These are phyloP conservation scores for Lonchura striata DNA, from an alignment of 2,113 vertebrate species.

Conservation along the genomic window DNA sequence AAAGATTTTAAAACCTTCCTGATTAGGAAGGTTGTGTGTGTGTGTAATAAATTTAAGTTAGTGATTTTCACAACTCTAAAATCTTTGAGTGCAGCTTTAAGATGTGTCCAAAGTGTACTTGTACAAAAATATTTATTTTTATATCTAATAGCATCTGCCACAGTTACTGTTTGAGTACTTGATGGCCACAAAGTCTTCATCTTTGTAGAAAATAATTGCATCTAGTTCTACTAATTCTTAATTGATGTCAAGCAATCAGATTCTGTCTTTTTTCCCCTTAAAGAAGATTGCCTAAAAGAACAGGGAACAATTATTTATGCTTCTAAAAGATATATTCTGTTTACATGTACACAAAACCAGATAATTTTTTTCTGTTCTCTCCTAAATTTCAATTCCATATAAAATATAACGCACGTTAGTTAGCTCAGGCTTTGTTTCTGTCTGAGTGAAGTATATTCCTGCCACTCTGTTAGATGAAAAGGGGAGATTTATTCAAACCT, in stretches of 20 bases:
- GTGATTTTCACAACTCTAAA: neutral
- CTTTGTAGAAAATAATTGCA: neutral
- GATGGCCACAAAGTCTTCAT: neutral
- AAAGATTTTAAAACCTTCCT: neutral
- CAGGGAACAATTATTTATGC: neutral
- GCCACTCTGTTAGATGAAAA: neutral
- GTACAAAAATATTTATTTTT: neutral
- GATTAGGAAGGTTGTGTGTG: accelerated
- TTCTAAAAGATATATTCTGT: neutral
- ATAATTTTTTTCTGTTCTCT: neutral
- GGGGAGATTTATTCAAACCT: neutral
- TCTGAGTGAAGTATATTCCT: neutral
- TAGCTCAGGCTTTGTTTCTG: neutral
- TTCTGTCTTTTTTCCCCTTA: neutral
- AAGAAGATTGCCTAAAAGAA: neutral
- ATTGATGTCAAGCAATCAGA: neutral
- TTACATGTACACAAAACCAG: neutral
- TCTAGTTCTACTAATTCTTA: neutral
- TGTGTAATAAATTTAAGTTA: neutral
- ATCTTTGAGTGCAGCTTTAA: neutral
- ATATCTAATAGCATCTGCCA: neutral
- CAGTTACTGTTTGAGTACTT: neutral
- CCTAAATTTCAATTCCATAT: neutral
- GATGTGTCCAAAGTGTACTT: neutral
- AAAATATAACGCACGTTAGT: accelerated